These are phyloP conservation scores for Eudorcas thomsonii DNA, from an alignment of 2,113 vertebrate genomes.

Conservation along the genomic window DNA sequence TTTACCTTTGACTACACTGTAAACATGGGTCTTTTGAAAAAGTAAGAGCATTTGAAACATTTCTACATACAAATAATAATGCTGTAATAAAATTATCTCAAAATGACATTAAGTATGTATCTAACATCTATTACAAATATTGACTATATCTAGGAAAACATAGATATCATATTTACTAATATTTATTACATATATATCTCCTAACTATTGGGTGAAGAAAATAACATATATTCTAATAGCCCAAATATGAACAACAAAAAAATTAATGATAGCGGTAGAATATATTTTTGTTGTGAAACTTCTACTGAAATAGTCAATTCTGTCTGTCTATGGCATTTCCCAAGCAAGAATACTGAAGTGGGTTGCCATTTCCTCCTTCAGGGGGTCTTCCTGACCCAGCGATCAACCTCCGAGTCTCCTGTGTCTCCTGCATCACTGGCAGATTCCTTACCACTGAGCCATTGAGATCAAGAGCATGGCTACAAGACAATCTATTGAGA, in stretches of 20 bases:
- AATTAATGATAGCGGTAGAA: not conserved
- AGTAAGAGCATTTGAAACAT: not conserved
- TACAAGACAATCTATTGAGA: not conserved
- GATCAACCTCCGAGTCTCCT: not conserved
- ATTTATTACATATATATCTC: not conserved
- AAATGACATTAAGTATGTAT: not conserved
- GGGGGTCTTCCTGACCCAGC: not conserved
- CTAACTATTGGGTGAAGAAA: not conserved
- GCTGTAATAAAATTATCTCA: not conserved
- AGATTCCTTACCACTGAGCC: not conserved
- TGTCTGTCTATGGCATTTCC: not conserved
- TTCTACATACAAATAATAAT: slow-evolving; percentile 13
- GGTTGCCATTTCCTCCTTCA: not conserved
- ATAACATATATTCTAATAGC: not conserved
- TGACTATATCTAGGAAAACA: not conserved
- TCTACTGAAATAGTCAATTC: not conserved
- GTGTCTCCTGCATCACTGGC: not conserved
- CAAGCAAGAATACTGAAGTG: not conserved
- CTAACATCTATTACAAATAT: not conserved
- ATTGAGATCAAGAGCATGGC: not conserved
- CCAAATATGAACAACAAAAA: not conserved
- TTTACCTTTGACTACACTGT: not conserved
- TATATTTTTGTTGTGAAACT: not conserved
- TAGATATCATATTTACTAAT: slow-evolving; percentile 1
- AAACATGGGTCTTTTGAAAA: not conserved